Base-by-base conservation (phyloP, 2,888 invertebrate genomes). In the Clunio marinus region DNA sequence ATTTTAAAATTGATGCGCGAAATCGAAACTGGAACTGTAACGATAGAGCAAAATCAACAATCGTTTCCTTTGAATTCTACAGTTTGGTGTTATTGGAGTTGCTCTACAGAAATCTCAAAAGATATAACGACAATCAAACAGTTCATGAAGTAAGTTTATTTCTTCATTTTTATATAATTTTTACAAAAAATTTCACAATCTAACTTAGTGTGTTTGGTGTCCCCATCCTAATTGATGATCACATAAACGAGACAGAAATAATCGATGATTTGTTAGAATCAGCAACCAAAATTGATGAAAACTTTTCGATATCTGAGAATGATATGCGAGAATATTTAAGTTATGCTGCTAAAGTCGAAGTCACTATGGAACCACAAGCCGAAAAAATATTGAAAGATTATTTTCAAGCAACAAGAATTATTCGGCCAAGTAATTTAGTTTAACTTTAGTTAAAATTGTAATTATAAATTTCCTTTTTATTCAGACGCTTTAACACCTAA, bases 361-460 rank as follows among this genome's bases (percentile, higher is more conserved):
- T 75, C 0, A 69, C 72, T 10, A 71, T 77, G 2, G 72, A 74
- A 0, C 22, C 71, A 2, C 73, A 74, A 17, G 81, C 82, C 0
- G 72, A 75, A 4, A 71, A 74, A 13, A 72, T 82, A 68, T 73
- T 82, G 13, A 76, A 77, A 69, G 77, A 78, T 66, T 82, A 82
- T 72, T 82, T 79, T 73, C 77, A 81, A 0, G 76, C 78, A 8
- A 76, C 78, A 8, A 75, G 81, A 60, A 73, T 74, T 28, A 73
- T 76, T 20, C 74, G 80, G 46, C 76, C 79, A 20, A 77, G 81
- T 70, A 59, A 28, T 17, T 13, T 27, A n/a, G 28, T 3, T n/a
- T 45, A 46, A 15, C 69, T 37, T 58, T 46, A 41, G 20, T 20
- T 15, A 59, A 20, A 45, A 15, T 45, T 46, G n/a, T n/a, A n/a